Conservation (phyloP, 2,797 vertebrate species). For the Pangasius krempfi region DNA sequence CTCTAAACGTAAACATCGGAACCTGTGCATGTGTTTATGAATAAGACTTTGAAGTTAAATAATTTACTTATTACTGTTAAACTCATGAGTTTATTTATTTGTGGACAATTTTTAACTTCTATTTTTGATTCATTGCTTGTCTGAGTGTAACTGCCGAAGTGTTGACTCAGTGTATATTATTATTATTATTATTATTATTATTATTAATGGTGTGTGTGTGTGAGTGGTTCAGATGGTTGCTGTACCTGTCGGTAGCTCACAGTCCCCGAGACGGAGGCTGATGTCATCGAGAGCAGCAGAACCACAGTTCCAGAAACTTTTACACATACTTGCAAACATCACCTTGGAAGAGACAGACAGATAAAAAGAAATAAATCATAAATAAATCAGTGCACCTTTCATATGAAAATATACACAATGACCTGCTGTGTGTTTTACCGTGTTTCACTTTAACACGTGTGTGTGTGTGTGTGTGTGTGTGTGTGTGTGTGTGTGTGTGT, state of each 20-base stretch:
- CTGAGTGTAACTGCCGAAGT: too few relatives aligned
- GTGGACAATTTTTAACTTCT: too few relatives aligned
- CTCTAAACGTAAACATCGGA: too few relatives aligned
- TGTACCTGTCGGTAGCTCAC: constrained; percentile 76
- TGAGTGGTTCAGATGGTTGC: background rate
- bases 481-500: background rate
- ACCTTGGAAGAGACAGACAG: constrained; percentile 70
- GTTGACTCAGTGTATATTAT: too few relatives aligned
- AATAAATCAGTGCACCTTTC: background rate
- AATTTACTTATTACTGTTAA: too few relatives aligned
- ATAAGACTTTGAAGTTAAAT: too few relatives aligned
- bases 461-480: background rate
- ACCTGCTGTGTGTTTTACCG: background rate
- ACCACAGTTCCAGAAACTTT: constrained; percentile 91
- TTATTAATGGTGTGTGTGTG: background rate
- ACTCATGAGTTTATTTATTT: too few relatives aligned
- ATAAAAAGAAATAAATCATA: background rate
- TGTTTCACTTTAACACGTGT: background rate
- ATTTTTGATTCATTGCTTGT: too few relatives aligned
- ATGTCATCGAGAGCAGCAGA: constrained; percentile 91
- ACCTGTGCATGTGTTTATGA: too few relatives aligned
- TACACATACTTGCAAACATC: constrained; percentile 89
- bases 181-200: constrained; percentile 5
- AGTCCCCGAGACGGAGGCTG: constrained; percentile 83
- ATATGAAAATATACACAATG: background rate